Evolutionary conservation across 2,797 vertebrate species (phyloP).

Genomic region (Champsocephalus gunnari): DNA sequence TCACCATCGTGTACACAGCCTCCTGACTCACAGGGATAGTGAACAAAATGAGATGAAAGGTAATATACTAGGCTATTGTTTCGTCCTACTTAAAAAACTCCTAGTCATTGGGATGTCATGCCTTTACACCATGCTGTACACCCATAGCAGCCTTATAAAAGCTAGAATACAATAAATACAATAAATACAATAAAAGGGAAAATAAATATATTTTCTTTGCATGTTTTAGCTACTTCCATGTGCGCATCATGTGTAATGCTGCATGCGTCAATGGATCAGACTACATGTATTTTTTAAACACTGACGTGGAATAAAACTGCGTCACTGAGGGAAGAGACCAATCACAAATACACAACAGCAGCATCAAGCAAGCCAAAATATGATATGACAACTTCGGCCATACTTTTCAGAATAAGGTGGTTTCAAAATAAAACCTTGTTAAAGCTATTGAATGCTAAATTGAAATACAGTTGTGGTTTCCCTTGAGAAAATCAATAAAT

Average conservation of each 20-base stretch:
- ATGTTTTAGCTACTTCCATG: slow-evolving; percentile 12
- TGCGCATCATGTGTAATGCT: slow-evolving; percentile 19
- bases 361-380: slow-evolving; percentile 29
- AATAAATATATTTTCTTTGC: background rate
- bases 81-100: slow-evolving; percentile 11
- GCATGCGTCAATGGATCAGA: slow-evolving; percentile 59
- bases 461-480: background rate
- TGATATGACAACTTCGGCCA: background rate
- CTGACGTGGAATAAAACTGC: slow-evolving; percentile 68
- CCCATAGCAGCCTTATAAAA: slow-evolving; percentile 10
- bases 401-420: slow-evolving; percentile 39
- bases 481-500: background rate
- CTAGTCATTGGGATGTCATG: slow-evolving; percentile 14
- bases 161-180: background rate
- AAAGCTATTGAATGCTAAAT: background rate
- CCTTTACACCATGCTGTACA: slow-evolving; percentile 3
- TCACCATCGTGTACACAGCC: slow-evolving; percentile 63
- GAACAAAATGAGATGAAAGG: slow-evolving; percentile 66
- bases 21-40: slow-evolving; percentile 57
- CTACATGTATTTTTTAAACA: slow-evolving; percentile 46
- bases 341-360: slow-evolving; percentile 51
- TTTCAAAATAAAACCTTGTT: background rate
- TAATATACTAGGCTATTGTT: slow-evolving; percentile 50
- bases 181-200: background rate
- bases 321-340: slow-evolving; percentile 62